Percentiles rank a stretch among this genome's conserved stretches.
phyloP scores from a whole-genome alignment of 2,888 invertebrate species.

The Apoda limacodes region DNA sequence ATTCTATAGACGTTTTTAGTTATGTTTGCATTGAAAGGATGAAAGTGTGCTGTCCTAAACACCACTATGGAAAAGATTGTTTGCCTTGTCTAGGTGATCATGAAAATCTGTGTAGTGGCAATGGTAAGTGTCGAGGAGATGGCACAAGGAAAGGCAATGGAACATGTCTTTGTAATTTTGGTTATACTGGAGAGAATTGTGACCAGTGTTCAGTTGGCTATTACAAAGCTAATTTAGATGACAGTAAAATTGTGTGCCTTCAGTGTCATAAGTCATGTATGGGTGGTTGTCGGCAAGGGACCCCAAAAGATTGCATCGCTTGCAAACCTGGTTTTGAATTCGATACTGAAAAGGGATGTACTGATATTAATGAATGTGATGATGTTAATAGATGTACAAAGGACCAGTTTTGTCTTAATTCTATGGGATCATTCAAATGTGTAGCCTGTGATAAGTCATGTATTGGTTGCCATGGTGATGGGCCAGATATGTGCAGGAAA shows the following conservation, averaged over 20 bases:
- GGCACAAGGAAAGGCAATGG: constrained; percentile 96
- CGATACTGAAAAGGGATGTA: constrained; percentile 80
- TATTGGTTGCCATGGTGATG: constrained; percentile 86
- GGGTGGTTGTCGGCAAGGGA: constrained; percentile 79
- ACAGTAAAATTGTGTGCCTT: constrained; percentile 79
- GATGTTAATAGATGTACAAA: constrained; percentile 63
- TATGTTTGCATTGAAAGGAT: constrained; percentile 85
- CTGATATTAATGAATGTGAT: constrained; percentile 88
- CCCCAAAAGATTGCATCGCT: constrained; percentile 73
- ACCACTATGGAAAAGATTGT: constrained; percentile 88
- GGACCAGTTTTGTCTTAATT: constrained; percentile 90
- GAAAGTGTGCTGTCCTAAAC: constrained; percentile 85
- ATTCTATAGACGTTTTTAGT: constrained; percentile 43
- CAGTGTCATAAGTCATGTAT: constrained; percentile 85
- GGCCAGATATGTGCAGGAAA: constrained; percentile 89
- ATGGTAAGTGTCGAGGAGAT: constrained; percentile 84
- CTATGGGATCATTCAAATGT: constrained; percentile 86
- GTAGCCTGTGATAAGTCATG: constrained; percentile 88
- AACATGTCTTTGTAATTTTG: constrained; percentile 85
- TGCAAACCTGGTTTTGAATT: constrained; percentile 79
- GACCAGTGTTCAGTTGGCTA: constrained; percentile 80
- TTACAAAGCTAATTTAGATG: constrained; percentile 81
- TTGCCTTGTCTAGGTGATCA: constrained; percentile 81
- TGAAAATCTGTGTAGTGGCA: constrained; percentile 80
- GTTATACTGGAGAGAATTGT: constrained; percentile 84